Base-by-base conservation (phyloP, 1,140 invertebrate genomes). In the Heliconius hermathena region DNA sequence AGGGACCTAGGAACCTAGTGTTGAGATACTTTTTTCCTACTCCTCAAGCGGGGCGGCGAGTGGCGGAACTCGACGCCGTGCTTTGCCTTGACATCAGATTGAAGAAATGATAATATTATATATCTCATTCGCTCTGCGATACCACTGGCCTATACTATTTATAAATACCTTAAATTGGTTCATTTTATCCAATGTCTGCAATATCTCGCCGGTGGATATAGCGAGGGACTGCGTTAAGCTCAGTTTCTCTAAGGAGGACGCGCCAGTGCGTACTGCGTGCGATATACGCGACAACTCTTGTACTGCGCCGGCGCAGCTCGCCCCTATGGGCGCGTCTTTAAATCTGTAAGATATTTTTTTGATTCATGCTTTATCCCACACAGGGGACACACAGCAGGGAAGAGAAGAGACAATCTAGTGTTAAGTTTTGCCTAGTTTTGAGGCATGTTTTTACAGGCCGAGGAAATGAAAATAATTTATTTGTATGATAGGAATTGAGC, bases 251-350 rank as follows among this genome's bases (percentile, higher is more conserved):
- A 96, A 81, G 16, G 80, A 81, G 2, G 90, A 86, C 16, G 87
- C 90, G 83, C 94, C 89, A 33, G 93, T 90, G 52, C 95, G 94
- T 11, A 95, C 87, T 2, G 95, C 95, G 81, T 96, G 94, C 70
- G 96, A 96, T 4, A 96, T 76, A 0, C 89, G 86, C 0, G 90
- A 91, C 74, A 97, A 83, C 87, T 97, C 96, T 78, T 96, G 95
- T 6, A 97, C 94, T 1, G 96, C 96, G 74, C 93, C 88, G 9
- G 95, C 87, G 84, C 96, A 97, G 4, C 95, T 96, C 52, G 95
- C 91, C 4, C 96, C 96, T 9, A 96, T 96, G 16, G 95, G 96
- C 20, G 96, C 95, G 84, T 96, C 95, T 83, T 95, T 96, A 76
- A 95, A 95, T 81, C 95, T 92, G 83, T 87, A 66, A 66, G 1